phyloP scores from a whole-genome alignment of 1,140 invertebrate species.

The Diorhabda carinulata region DNA sequence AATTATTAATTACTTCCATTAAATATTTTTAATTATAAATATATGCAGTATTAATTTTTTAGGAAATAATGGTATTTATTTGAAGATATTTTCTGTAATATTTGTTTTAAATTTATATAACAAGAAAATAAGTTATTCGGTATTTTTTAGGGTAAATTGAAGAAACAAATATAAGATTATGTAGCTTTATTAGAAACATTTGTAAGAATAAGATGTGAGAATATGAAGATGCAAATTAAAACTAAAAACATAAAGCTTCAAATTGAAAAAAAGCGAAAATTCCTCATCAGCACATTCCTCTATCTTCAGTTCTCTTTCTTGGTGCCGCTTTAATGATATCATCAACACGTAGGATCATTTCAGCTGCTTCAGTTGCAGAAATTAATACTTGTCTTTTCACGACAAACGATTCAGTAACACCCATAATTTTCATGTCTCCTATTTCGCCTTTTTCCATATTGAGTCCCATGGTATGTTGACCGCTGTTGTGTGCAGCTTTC shows the following conservation, averaged over 20 bases:
- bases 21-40: no score
- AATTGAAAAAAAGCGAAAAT: background rate
- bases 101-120: no score
- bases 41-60: no score
- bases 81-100: no score
- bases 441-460: conserved; percentile 86
- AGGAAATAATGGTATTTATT: no score
- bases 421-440: conserved; percentile 82
- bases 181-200: no score
- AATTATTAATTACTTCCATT: no score
- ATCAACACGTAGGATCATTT: conserved; percentile 98
- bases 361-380: conserved; percentile 94
- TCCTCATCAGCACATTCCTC: conserved; percentile 67
- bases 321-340: conserved; percentile 95
- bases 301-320: conserved; percentile 81
- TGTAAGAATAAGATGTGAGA: no score
- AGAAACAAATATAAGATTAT: no score
- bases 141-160: no score
- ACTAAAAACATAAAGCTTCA: background rate
- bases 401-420: conserved; percentile 94
- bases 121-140: no score
- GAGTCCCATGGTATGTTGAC: conserved; percentile 74
- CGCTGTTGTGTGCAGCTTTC: conserved; percentile 79
- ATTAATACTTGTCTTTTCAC: conserved; percentile 94
- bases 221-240: background rate